A percentile compares a stretch with the other conserved stretches of the same genome.
phyloP scores from a whole-genome alignment of 23 tunicate species.

The Oikopleura vanhoeffeni region DNA sequence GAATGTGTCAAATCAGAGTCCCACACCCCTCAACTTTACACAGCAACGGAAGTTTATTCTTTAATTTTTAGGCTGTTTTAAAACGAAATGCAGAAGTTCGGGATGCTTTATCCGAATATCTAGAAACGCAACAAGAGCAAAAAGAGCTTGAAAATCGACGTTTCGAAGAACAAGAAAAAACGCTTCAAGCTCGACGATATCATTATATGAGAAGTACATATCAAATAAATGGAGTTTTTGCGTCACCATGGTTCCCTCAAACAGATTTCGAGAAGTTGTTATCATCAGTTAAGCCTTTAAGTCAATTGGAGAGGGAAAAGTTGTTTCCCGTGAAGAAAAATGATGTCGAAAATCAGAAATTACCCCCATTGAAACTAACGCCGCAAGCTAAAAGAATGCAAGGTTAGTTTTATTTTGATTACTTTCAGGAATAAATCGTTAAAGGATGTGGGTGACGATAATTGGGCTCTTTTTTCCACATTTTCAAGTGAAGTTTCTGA shows the following conservation, averaged over 20 bases:
- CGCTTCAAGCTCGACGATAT: constrained; percentile 29
- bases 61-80: neutral
- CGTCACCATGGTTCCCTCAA: constrained; percentile 3
- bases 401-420: neutral
- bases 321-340: neutral
- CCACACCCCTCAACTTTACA: no score
- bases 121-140: neutral
- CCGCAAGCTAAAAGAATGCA: neutral
- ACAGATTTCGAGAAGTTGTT: neutral
- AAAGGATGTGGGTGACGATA: no score
- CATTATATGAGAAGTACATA: constrained; percentile 68
- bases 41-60: no score
- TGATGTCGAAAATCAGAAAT: neutral
- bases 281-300: neutral
- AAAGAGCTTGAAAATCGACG: neutral
- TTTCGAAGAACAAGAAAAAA: neutral
- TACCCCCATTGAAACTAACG: neutral
- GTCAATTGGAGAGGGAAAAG: neutral
- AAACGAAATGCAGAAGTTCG: neutral
- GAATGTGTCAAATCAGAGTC: no score
- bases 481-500: no score
- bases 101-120: neutral
- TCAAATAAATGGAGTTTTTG: constrained; percentile 23
- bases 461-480: no score
- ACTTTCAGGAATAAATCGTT: no score